Base-by-base conservation (phyloP, 2,888 invertebrate species). In the Scaptomyza reducta region DNA sequence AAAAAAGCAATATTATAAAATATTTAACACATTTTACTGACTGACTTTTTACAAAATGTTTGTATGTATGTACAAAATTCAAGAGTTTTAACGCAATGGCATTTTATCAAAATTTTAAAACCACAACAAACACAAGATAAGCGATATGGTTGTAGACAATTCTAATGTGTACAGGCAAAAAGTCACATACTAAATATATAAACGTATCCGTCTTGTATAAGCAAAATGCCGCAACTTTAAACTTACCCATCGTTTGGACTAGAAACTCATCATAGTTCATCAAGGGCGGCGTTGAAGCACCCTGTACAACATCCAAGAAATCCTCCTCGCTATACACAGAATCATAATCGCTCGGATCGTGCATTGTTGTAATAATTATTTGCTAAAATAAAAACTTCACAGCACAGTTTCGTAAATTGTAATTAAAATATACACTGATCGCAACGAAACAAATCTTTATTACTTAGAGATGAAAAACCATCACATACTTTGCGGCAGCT, bases 291-390 rank as follows among this genome's bases (percentile, higher is more conserved):
- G 83, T 77, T 29, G 61, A 25, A 9, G 84, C 83, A 6, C 70
- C 88, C 40, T 60, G 68, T 3, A 84, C 69, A 11, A 75, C 51
- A 55, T 80, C 68, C 22, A 67, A 16, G 11, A 56, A 78, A 3
- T 88, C 87, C 57, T 81, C 69, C 2, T 87, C 84, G 46, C 80
- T 86, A 35, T 60, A 86, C 11, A 88, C 87, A 1, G 84, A 83
- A 66, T 83, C 88, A 68, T 83, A 84, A 70, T 89, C 80, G 49
- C 55, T 69, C 5, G 90, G 78, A 73, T 90, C 88, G 46, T 85
- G 78, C 87, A 88, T 89, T 41, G 10, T 44, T 47, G 7, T 22
- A 6, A 40, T 33, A 29, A 13, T 4, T 29, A 31, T 22, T 35
- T 45, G 14, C 33, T 6, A 6, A 11, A 13, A 18, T 18, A 11